Evolutionary conservation across 2,113 vertebrate species (phyloP).

Genomic region (Seriola dumerili): DNA sequence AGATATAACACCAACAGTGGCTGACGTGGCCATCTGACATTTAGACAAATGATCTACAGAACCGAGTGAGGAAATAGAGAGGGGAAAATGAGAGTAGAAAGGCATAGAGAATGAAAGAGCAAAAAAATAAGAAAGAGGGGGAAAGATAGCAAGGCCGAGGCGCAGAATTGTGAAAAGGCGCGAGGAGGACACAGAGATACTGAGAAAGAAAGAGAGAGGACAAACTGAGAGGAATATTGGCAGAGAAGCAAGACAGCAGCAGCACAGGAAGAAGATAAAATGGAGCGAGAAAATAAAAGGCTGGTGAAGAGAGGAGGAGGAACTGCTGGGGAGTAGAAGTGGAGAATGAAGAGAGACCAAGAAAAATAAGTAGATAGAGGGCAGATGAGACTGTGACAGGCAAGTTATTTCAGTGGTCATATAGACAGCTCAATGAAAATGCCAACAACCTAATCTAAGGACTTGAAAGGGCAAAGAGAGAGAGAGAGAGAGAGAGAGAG

Average conservation of each 20-base stretch:
- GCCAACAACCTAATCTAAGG: slow-evolving; percentile 82
- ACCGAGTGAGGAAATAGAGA: slow-evolving; percentile 37
- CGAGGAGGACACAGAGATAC: slow-evolving; percentile 36
- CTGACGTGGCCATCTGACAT: slow-evolving; percentile 70
- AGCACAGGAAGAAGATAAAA: slow-evolving; percentile 55
- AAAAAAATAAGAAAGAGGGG: slow-evolving; percentile 43
- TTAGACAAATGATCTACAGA: slow-evolving; percentile 64
- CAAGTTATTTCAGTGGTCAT: slow-evolving; percentile 78
- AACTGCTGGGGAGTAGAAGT: slow-evolving; percentile 34
- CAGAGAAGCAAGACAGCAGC: slow-evolving; percentile 50
- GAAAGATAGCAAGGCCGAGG: slow-evolving; percentile 16
- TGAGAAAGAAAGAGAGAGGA: slow-evolving; percentile 23
- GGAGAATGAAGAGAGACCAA: slow-evolving; percentile 55
- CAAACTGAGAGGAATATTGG: slow-evolving; percentile 52
- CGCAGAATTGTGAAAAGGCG: slow-evolving; percentile 29
- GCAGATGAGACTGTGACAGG: slow-evolving; percentile 70
- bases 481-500: slow-evolving; percentile 21
- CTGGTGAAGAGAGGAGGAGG: slow-evolving; percentile 28
- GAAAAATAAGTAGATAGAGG: slow-evolving; percentile 56
- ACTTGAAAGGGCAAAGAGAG: slow-evolving; percentile 78
- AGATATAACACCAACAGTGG: slow-evolving; percentile 66
- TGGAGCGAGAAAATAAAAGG: slow-evolving; percentile 53
- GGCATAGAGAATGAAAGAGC: slow-evolving; percentile 16
- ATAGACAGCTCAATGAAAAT: slow-evolving; percentile 82
- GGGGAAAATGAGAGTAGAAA: slow-evolving; percentile 35